A percentile compares a stretch with the other conserved stretches of the same genome.
Evolutionary conservation across 2,888 invertebrate species (phyloP).

Genomic region (Cryptocheilus praepositus): DNA sequence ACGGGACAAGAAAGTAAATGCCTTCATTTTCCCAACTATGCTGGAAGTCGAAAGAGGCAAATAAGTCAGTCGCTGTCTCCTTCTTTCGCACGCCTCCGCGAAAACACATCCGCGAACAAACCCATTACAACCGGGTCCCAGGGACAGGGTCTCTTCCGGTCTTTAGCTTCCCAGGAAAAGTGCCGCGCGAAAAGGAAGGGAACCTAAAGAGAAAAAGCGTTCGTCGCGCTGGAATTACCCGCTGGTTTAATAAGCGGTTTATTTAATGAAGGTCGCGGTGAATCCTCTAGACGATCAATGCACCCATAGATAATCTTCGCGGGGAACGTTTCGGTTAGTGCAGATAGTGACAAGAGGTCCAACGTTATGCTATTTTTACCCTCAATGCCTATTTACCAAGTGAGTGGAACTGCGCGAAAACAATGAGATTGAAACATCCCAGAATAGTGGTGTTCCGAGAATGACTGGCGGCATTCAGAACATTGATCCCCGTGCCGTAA

Average conservation of each 20-base stretch:
- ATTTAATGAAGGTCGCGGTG: background rate
- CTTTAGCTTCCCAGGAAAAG: background rate
- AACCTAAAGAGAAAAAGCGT: background rate
- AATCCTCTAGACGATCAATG: background rate
- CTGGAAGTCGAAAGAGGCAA: constrained; percentile 16
- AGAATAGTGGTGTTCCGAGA: too few relatives aligned
- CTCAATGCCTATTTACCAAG: too few relatives aligned
- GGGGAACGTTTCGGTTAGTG: too few relatives aligned
- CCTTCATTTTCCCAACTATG: constrained; percentile 13
- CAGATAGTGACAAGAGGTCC: too few relatives aligned
- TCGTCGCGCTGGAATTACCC: background rate
- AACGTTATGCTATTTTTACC: too few relatives aligned
- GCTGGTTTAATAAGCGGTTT: constrained; percentile 2
- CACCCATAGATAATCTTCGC: too few relatives aligned
- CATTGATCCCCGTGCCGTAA: too few relatives aligned
- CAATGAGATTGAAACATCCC: too few relatives aligned
- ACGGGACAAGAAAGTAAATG: background rate
- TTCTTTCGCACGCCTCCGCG: background rate
- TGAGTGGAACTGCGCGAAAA: too few relatives aligned
- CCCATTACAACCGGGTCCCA: background rate
- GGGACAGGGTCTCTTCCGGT: background rate
- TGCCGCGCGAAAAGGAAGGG: background rate
- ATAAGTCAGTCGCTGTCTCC: constrained; percentile 4
- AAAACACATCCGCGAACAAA: background rate
- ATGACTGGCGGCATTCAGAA: too few relatives aligned